Base-by-base conservation (phyloP, 2,888 invertebrate species). In the Chalcis sispes region DNA sequence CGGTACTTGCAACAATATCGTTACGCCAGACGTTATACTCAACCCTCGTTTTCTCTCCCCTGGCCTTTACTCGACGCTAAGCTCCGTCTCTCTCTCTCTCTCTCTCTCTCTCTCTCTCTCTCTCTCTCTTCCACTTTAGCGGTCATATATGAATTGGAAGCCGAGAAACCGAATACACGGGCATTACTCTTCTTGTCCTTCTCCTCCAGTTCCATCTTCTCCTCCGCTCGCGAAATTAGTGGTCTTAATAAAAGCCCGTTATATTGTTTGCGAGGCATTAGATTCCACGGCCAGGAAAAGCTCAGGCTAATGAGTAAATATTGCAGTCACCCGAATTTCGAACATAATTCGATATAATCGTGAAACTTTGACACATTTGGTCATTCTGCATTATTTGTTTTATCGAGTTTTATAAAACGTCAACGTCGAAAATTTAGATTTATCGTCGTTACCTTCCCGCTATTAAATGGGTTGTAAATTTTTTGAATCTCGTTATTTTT, bases 1-100 rank as follows among this genome's bases (percentile, higher is more conserved):
- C 78, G 79, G 72, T 78, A 74, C 76, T 77, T 73, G 64, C 77
- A 77, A 78, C 73, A 73, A 64, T 73, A 72, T 74, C 72, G 69
- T 79, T 74, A 69, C 25, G n/a, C 46, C n/a, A n/a, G n/a, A n/a
- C n/a, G n/a, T 10, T 69, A 40, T 29, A 36, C 27, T 48, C 40
- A 23, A 20, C 58, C 25, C 15, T n/a, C 56, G n/a, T n/a, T 18
- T 20, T 5, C 29, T 7, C 58, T 1, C 32, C 58, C 27, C 27
- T 27, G 10, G 10, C 23, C 42, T 65, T 74, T 50, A 36, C 42
- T 13, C 58, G 27, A 65, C 25, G 65, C 65, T 75, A 70, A 71
- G 70, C 75, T 29, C 36, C 46, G 50, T n/a, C n/a, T n/a, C n/a
- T n/a, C n/a, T n/a, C n/a, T n/a, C n/a, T n/a, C n/a, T n/a, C n/a